Percentiles rank a stretch among this genome's conserved stretches.
These are phyloP conservation scores for Heliconius hermathena DNA, from an alignment of 1,140 invertebrate genomes.

Conservation along the genomic window DNA sequence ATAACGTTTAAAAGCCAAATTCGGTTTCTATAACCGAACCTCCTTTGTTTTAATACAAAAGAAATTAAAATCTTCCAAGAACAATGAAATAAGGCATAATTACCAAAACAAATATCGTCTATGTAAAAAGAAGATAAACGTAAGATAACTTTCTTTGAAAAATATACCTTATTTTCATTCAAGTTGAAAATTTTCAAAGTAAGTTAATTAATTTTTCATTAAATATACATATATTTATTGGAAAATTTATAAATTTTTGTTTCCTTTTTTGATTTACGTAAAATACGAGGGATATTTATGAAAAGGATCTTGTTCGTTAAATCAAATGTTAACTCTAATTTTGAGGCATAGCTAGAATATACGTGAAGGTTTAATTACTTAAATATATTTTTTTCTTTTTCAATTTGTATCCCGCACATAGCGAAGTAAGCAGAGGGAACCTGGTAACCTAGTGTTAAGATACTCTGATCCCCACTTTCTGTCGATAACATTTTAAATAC, in stretches of 20 bases:
- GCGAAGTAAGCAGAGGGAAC: too few species aligned
- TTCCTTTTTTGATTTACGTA: neutral
- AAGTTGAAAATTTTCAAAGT: neutral
- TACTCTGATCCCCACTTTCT: too few species aligned
- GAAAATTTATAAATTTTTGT: neutral
- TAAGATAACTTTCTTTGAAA: neutral
- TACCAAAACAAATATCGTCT: neutral
- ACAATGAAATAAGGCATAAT: neutral
- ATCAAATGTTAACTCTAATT: neutral
- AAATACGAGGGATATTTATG: neutral
- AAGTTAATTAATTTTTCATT: neutral
- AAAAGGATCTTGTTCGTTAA: too few species aligned
- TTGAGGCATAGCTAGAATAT: too few species aligned
- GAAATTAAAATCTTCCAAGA: neutral
- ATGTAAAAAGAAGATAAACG: neutral
- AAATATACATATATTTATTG: neutral
- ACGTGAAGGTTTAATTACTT: too few species aligned
- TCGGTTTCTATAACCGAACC: too few species aligned
- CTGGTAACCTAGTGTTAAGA: too few species aligned
- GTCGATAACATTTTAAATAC: too few species aligned
- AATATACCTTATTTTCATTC: neutral
- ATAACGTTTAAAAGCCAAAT: too few species aligned
- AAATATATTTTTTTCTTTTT: too few species aligned
- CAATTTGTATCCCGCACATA: too few species aligned
- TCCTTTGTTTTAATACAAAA: neutral